Evolutionary conservation across 1,140 invertebrate genomes (phyloP).

Genomic region (Drosophila kepulauana): DNA sequence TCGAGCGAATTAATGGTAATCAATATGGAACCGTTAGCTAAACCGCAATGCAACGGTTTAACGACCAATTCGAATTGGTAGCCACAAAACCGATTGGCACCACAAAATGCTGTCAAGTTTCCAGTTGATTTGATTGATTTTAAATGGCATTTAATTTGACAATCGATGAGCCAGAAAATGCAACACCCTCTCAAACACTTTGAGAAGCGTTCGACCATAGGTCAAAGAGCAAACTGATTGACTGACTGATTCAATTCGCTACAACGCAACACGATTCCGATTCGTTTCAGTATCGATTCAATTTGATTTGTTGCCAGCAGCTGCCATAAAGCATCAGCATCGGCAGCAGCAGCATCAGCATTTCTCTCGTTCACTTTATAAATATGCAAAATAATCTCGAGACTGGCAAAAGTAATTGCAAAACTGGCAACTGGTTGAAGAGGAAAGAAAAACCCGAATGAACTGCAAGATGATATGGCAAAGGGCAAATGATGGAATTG

Average conservation of each 20-base stretch:
- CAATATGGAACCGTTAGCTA: slow-evolving; percentile 26
- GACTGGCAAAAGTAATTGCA: slow-evolving; percentile 25
- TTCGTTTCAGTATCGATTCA: slow-evolving; percentile 6
- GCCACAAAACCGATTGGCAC: slow-evolving; percentile 26
- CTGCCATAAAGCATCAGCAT: slow-evolving; percentile 21
- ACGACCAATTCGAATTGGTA: slow-evolving; percentile 26
- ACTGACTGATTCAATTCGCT: slow-evolving; percentile 32
- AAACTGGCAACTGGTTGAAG: slow-evolving; percentile 19
- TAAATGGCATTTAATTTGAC: slow-evolving; percentile 58
- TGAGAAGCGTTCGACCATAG: slow-evolving; percentile 43
- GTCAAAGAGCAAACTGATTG: slow-evolving; percentile 45
- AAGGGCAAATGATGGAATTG: slow-evolving; percentile 27
- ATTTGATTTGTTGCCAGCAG: slow-evolving; percentile 35
- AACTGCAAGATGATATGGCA: slow-evolving; percentile 15
- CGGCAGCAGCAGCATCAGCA: not conserved
- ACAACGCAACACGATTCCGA: not conserved
- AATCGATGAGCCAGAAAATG: slow-evolving; percentile 53
- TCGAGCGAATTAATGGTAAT: slow-evolving; percentile 24
- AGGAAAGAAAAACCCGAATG: not conserved
- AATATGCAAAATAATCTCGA: slow-evolving; percentile 46
- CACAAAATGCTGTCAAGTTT: slow-evolving; percentile 49
- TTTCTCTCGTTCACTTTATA: slow-evolving; percentile 21
- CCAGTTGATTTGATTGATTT: slow-evolving; percentile 56
- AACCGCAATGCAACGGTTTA: slow-evolving; percentile 48
- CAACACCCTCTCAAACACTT: slow-evolving; percentile 26